Base-by-base conservation (phyloP, 1,140 invertebrate species). In the Zaprionus taronus region DNA sequence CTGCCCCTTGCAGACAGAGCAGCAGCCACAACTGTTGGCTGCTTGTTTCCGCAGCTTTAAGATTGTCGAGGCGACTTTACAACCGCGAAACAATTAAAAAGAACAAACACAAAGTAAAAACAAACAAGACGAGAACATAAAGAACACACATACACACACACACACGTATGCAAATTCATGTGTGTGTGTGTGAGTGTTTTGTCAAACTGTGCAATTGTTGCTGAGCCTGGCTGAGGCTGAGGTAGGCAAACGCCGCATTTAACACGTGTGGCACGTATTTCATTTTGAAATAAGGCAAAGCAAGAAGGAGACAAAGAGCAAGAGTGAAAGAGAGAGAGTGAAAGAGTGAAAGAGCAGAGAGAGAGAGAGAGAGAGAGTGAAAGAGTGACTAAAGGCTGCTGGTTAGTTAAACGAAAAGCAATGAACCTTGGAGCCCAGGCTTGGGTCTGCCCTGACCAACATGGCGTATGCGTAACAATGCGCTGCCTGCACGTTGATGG, bases 241-340 rank as follows among this genome's bases (percentile, higher is more conserved):
- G 22, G 53, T 49, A 49, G 44, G 41, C 53, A 31, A 65, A 79
- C 72, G 60, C 24, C 72, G 72, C 76, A 89, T 85, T 89, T 89
- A 89, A 79, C 85, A 89, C 86, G 81, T 90, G 85, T 85, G 85
- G 81, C 85, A 89, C 85, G 85, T 89, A 85, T 89, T 89, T 89
- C 85, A 89, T 90, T 90, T 85, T 62, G 69, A 68, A 68, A 38
- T 24, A 51, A 51, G 47, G 47, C 47, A 51, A 14, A 51, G 20
- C 17, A 24, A 49, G 47, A 4, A 49, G 17, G 38, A 41, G 15
- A 49, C 20, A 49, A 3, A 51, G 11, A 11, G 47, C 14, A 20
- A 51, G 47, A 24, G 47, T 5, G 20, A n/a, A n/a, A 22, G 17
- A 49, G 6, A 2, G 0, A 38, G 36, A 38, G 14, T 12, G n/a